Evolutionary conservation across 2,113 vertebrate species (phyloP).

Genomic region (Phaethon lepturus): DNA sequence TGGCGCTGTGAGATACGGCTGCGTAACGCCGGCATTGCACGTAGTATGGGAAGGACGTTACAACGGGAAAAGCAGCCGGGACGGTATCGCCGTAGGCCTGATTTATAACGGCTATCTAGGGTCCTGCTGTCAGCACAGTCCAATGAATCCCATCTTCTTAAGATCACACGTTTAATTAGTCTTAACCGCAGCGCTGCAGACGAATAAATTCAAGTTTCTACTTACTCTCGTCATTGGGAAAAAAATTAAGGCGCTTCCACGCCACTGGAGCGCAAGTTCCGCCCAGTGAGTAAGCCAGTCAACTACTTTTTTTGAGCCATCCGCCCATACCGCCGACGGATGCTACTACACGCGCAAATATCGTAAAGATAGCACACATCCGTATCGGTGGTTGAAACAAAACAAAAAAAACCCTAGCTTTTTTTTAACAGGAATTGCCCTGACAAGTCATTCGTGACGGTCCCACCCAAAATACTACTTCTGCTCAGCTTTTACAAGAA

Average conservation of each 20-base stretch:
- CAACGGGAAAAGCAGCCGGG: not conserved
- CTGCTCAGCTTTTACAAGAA: not conserved
- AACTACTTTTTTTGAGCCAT: not conserved
- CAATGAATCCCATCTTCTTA: not conserved
- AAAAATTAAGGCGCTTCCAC: not conserved
- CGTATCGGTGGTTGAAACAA: rapidly evolving
- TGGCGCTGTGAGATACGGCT: not conserved
- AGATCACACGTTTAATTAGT: not conserved
- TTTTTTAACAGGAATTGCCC: not conserved
- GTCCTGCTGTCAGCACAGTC: not conserved
- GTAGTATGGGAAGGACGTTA: not conserved
- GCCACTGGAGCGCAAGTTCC: not conserved
- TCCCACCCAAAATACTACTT: not conserved
- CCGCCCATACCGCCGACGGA: not conserved
- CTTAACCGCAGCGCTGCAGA: not conserved
- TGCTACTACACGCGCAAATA: rapidly evolving
- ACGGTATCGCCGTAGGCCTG: rapidly evolving
- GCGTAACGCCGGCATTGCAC: rapidly evolving
- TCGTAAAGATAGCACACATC: rapidly evolving
- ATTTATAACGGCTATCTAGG: not conserved
- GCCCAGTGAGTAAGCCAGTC: not conserved
- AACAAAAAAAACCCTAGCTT: not conserved
- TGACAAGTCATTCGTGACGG: rapidly evolving
- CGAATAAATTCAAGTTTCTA: not conserved
- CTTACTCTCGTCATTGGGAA: not conserved